Evolutionary conservation across 2,113 vertebrate genomes (phyloP).

Genomic region (Solea solea): DNA sequence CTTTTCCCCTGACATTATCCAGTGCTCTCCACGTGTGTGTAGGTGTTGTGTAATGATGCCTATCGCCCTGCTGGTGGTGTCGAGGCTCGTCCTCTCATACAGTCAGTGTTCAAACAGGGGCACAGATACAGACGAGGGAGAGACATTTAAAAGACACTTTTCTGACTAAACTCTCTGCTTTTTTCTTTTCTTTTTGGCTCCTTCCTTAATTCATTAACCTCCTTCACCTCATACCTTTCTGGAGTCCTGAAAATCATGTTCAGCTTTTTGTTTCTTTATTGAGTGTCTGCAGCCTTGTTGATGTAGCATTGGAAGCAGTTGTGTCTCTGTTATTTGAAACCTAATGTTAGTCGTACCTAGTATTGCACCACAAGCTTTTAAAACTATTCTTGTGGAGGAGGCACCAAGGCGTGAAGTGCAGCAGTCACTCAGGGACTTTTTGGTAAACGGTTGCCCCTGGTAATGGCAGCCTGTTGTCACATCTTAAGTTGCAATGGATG

Average conservation of each 20-base stretch:
- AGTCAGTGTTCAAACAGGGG: too few relatives aligned
- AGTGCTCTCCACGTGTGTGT: slow-evolving; percentile 11
- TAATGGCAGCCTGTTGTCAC: slow-evolving; percentile 20
- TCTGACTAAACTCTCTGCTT: too few relatives aligned
- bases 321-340: too few relatives aligned
- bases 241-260: too few relatives aligned
- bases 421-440: slow-evolving; percentile 12
- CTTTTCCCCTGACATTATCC: slow-evolving; percentile 18
- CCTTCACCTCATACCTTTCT: too few relatives aligned
- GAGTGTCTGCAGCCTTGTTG: too few relatives aligned
- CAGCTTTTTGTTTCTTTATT: too few relatives aligned
- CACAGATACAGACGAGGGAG: too few relatives aligned
- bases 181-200: too few relatives aligned
- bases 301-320: too few relatives aligned
- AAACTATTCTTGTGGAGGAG: slow-evolving; percentile 42
- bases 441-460: neutral
- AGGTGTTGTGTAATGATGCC: slow-evolving; percentile 13
- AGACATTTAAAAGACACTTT: too few relatives aligned
- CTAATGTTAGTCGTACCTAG: neutral
- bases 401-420: slow-evolving; percentile 3
- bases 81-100: slow-evolving; percentile 6
- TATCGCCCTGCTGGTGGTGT: slow-evolving; percentile 19
- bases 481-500: slow-evolving; percentile 10
- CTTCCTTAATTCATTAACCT: too few relatives aligned
- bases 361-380: slow-evolving; percentile 17